These are phyloP conservation scores for Sarcoramphus papa DNA, from an alignment of 2,797 vertebrate genomes.

Conservation along the genomic window DNA sequence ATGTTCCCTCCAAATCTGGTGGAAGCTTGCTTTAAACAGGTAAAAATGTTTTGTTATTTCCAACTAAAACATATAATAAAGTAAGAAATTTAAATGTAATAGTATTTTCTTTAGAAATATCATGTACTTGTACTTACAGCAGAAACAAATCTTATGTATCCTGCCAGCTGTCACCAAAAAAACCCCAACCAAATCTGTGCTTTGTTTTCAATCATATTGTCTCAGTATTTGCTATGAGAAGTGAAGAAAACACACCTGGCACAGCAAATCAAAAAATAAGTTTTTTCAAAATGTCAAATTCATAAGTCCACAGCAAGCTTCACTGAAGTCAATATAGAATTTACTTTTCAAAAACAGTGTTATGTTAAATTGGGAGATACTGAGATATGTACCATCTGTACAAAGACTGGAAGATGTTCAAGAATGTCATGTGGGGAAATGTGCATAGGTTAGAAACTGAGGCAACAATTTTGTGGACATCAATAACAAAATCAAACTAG, in stretches of 20 bases:
- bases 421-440: not conserved
- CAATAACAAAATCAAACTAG: not conserved
- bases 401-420: not conserved
- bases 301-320: not conserved
- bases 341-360: not conserved
- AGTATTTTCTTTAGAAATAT: not conserved
- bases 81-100: not conserved
- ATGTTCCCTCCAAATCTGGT: constrained; percentile 96
- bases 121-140: not conserved
- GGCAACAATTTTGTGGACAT: not conserved
- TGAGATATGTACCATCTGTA: not conserved
- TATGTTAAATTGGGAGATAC: not conserved
- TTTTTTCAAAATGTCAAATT: not conserved
- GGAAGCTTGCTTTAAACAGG: constrained; percentile 94
- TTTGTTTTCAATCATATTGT: not conserved
- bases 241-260: not conserved
- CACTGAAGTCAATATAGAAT: not conserved
- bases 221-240: not conserved
- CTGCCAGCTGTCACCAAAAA: not conserved
- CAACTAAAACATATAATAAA: not conserved
- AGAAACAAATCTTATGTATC: not conserved
- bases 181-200: not conserved
- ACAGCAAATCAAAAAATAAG: not conserved
- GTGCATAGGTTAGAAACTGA: not conserved
- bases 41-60: constrained; percentile 48